Base-by-base conservation (phyloP, 2,113 vertebrate genomes). In the Dissostichus mawsoni region DNA sequence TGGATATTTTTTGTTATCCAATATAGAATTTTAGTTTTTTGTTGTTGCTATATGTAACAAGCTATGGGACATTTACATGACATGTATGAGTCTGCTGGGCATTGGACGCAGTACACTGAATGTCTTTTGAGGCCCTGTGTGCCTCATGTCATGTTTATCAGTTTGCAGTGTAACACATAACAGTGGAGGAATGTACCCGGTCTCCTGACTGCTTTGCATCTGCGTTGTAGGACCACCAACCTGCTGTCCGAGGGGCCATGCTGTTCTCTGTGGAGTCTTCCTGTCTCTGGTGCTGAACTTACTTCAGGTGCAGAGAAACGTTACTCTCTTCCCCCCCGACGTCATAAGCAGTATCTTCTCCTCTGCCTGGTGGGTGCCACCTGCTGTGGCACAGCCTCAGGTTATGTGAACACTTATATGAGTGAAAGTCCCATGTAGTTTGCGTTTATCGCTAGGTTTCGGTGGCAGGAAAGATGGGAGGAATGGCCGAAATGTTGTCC, bases 311-410 rank as follows among this genome's bases (percentile, higher is more conserved):
- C 98, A 99, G 94, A 96, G 98, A 59, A 98, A 98, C 0, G 96
- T 99, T 90, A 99, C 97, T 0, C 96, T 99, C n/a, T 99, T 99
- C 77, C 98, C 98, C 69, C 97, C 98, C 0, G 98, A 98, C 4
- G 97, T 98, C 87, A 95, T 98, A 86, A 97, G 96, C 80, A 98
- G 97, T 89, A 96, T 99, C 91, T 97, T 98, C 92, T 98, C 97
- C 69, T 98, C 97, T 1, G 97, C 97, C 18, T 99, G 98, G 98
- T 99, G 98, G 98, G 96, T 98, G 5, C 96, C 97, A 0, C 97
- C 1, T 97, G 97, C 92, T 99, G 97, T 88, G 98, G 98, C 62
- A 97, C 96, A 1, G 98, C 97, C 0, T 95, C 98, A 94, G 98
- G 98, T 99, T 99, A 93, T 36, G 78, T 85, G 11, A 64, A 48